Evolutionary conservation across 2,113 vertebrate genomes (phyloP), one percentile per base, ranked within the genome.

Genomic region (Regulus satrapa): DNA sequence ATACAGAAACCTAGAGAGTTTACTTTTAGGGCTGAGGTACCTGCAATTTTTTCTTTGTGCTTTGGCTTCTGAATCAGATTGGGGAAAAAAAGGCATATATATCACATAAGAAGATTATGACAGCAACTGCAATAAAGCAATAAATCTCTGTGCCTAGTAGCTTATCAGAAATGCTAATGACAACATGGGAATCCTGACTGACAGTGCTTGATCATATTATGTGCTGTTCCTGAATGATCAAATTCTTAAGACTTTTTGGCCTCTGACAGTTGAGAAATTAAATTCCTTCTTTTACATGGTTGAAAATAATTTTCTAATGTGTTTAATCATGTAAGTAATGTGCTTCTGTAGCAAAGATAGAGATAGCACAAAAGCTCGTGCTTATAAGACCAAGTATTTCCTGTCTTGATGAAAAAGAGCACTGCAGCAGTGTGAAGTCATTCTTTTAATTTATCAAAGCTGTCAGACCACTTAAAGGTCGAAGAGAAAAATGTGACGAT

Each of bases 401-500:
- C 24, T 87, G 54, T 75, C 45, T 26, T 64, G 6, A 15, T 82
- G 41, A 56, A 71, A 78, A 85, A 61, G 29, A n/a, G 40, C 7
- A 45, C 19, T 67, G 28, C 54, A 92, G 21, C 46, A 41, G 32
- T 61, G 16, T 43, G 18, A 80, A 82, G 69, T 72, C 23, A 58
- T 81, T 75, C 40, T 78, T 95, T 12, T 62, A 32, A 41, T 79
- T 89, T 89, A 56, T 79, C 54, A 79, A 89, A 82, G 18, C 45
- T 56, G 48, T 45, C 68, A 68, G 36, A 64, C 75, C 15, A 75
- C 51, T 59, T 51, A 36, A 86, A 84, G 8, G 71, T n/a, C 43
- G 71, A 84, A 62, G 56, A 85, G 31, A 64, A 89, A 73, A 94
- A 79, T 73, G 28, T 58, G 49, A 28, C 93, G 14, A 41, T 90